Conservation (phyloP, 2,797 vertebrate species). For the Alcedo atthis region DNA sequence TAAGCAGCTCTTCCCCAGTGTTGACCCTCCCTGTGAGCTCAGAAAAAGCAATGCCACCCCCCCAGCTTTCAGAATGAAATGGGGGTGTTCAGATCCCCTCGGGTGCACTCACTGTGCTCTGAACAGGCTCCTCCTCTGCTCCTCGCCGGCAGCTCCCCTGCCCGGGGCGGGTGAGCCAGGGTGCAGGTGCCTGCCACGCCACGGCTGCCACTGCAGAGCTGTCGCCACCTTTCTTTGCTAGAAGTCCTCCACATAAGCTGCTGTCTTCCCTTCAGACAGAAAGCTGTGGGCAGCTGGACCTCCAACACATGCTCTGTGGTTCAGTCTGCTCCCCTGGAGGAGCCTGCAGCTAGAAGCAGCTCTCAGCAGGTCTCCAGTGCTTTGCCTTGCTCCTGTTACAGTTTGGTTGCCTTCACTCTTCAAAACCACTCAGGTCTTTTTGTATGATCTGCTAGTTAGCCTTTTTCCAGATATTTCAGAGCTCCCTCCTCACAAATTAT, state of each 20-base stretch:
- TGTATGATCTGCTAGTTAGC: fast-evolving
- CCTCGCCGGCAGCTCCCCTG: background rate
- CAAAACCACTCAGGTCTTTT: background rate
- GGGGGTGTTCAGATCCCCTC: background rate
- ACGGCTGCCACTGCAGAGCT: background rate
- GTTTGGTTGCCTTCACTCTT: background rate
- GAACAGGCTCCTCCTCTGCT: background rate
- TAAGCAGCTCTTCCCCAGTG: constrained; percentile 36
- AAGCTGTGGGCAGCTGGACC: background rate
- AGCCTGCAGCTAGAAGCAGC: background rate
- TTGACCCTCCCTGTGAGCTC: constrained; percentile 36
- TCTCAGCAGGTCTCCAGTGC: background rate
- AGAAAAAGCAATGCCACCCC: constrained; percentile 14
- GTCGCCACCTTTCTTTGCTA: background rate
- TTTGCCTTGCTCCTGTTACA: background rate
- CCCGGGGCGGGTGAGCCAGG: background rate
- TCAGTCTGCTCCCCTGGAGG: background rate
- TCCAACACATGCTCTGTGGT: background rate
- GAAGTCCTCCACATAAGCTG: background rate
- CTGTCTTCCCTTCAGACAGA: background rate
- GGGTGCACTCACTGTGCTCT: background rate
- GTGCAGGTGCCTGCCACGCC: background rate
- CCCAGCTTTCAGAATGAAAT: constrained; percentile 18
- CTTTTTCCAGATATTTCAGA: background rate
- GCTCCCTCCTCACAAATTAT: background rate